These are phyloP conservation scores for Teleogryllus occipitalis DNA, from an alignment of 1,140 invertebrate species.

Conservation along the genomic window DNA sequence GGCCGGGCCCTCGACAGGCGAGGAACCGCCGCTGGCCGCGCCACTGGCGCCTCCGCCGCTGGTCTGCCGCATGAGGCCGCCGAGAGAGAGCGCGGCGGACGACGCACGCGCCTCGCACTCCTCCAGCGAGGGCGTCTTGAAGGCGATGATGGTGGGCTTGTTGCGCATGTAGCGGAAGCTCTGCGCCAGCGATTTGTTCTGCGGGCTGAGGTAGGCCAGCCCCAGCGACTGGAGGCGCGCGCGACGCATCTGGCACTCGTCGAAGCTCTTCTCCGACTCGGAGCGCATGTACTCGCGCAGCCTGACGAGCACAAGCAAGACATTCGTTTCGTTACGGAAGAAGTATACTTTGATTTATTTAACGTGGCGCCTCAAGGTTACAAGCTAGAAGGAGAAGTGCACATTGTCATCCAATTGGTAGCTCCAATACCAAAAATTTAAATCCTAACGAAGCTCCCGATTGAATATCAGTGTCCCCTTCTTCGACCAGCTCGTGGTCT, in stretches of 20 bases:
- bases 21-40: constrained; percentile 7
- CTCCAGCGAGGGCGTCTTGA: constrained; percentile 67
- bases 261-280: constrained; percentile 67
- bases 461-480: no score
- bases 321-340: no score
- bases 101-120: constrained; percentile 43
- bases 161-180: constrained; percentile 75
- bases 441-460: no score
- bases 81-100: constrained; percentile 23
- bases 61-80: background rate
- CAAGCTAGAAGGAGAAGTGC: no score
- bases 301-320: constrained; percentile 34
- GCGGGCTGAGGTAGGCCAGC: constrained; percentile 59
- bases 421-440: no score
- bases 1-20: constrained; percentile 20
- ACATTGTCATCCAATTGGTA: no score
- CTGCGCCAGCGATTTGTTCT: constrained; percentile 67
- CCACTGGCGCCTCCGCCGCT: background rate
- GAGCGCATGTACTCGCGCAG: constrained; percentile 61
- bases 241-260: constrained; percentile 53
- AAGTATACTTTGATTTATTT: no score
- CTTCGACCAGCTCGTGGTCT: no score
- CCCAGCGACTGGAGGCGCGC: constrained; percentile 55
- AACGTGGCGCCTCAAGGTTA: no score
- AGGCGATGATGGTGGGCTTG: constrained; percentile 78